phyloP scores from a whole-genome alignment of 2,888 invertebrate genomes.

The Andrena trimmerana region DNA sequence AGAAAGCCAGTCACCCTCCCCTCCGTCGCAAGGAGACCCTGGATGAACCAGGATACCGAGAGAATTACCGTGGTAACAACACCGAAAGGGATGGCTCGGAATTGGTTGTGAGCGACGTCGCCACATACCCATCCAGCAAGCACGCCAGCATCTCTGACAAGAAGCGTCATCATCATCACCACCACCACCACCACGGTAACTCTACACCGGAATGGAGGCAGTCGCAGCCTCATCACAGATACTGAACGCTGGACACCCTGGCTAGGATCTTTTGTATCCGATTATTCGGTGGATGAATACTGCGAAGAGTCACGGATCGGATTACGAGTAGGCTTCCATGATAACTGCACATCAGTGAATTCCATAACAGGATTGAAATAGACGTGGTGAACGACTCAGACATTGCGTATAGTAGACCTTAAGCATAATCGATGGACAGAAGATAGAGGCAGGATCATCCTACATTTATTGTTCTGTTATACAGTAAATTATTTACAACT shows the following conservation, averaged over 20 bases:
- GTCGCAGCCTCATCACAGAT: constrained; percentile 86
- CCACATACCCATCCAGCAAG: constrained; percentile 85
- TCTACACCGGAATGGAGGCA: constrained; percentile 87
- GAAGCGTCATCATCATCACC: constrained; percentile 91
- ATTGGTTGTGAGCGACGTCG: constrained; percentile 90
- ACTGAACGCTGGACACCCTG: constrained; percentile 77
- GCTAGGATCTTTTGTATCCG: constrained; percentile 8
- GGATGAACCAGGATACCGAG: constrained; percentile 88
- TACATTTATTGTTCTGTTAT: constrained; percentile 63
- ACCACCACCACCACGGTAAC: constrained; percentile 87
- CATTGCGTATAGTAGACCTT: constrained; percentile 28
- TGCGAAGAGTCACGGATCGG: constrained; percentile 20
- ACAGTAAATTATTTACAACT: constrained; percentile 73
- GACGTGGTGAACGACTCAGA: constrained; percentile 36
- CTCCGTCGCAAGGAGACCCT: constrained; percentile 90
- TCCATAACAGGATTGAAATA: not conserved
- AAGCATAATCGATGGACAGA: constrained; percentile 37
- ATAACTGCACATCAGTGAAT: constrained; percentile 9
- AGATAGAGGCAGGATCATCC: constrained; percentile 32
- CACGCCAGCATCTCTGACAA: constrained; percentile 86
- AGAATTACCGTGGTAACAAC: constrained; percentile 81
- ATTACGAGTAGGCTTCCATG: constrained; percentile 20
- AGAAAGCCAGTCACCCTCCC: constrained; percentile 87
- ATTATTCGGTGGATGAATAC: constrained; percentile 28
- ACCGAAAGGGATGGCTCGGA: constrained; percentile 89